Evolutionary conservation across 2,113 vertebrate genomes (phyloP).

Genomic region (Phocoena sinus): DNA sequence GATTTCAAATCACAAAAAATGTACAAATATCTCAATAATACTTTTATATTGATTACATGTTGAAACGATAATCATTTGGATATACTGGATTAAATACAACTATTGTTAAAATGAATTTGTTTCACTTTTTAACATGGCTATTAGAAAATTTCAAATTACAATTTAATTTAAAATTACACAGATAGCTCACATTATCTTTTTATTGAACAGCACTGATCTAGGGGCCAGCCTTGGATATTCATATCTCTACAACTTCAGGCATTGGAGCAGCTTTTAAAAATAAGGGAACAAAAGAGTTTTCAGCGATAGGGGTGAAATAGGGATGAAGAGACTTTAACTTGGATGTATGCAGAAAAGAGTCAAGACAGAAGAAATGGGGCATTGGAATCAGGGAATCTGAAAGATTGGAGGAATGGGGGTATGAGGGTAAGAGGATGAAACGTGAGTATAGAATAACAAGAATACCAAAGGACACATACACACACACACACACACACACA

Average conservation of each 20-base stretch:
- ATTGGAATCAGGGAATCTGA: neutral
- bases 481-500: no score
- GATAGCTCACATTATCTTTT: neutral
- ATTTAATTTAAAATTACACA: neutral
- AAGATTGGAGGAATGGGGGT: neutral
- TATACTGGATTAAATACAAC: neutral
- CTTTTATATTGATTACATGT: neutral
- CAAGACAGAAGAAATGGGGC: neutral
- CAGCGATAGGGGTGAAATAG: neutral
- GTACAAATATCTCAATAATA: neutral
- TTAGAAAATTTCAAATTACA: neutral
- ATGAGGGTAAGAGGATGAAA: neutral
- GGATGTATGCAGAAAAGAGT: neutral
- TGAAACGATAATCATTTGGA: neutral
- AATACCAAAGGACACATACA: neutral
- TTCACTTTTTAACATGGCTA: neutral
- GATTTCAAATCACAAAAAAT: neutral
- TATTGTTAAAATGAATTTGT: neutral
- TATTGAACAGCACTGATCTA: neutral
- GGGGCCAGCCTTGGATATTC: neutral
- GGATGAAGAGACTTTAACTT: neutral
- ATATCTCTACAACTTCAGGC: neutral
- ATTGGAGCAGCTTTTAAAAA: neutral
- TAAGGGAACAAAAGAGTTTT: neutral
- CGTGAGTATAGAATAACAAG: neutral